phyloP scores from a whole-genome alignment of 2,888 invertebrate species.

The Coecobrya sp. region DNA sequence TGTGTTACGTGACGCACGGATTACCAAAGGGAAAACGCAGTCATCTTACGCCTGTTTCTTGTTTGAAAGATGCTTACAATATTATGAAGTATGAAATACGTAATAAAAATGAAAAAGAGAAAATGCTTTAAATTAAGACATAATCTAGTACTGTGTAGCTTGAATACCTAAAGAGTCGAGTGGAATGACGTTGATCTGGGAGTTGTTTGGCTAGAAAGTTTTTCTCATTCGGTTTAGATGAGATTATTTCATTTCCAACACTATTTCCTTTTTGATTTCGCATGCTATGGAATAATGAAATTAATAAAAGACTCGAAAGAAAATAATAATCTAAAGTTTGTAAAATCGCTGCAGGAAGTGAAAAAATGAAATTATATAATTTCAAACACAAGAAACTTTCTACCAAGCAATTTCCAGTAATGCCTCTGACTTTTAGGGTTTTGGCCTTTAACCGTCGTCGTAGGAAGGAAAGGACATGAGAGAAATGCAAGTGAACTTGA shows the following conservation, averaged over 20 bases:
- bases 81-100: constrained; percentile 10
- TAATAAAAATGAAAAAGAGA: constrained; percentile 23
- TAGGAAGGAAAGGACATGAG: neutral
- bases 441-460: neutral
- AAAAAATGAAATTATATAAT: constrained; percentile 11
- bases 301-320: constrained; percentile 19
- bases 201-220: neutral
- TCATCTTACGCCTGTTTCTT: constrained; percentile 1
- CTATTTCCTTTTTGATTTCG: constrained; percentile 24
- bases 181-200: neutral
- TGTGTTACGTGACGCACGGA: constrained; percentile 31
- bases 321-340: neutral
- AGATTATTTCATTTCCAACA: constrained; percentile 39
- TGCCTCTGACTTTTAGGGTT: constrained; percentile 4
- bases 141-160: neutral
- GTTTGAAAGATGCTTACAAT: constrained; percentile 3
- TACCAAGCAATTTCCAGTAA: neutral
- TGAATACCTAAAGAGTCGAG: too few species aligned
- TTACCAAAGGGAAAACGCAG: constrained; percentile 12
- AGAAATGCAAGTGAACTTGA: constrained; percentile 29
- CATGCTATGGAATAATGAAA: constrained; percentile 34
- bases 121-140: constrained; percentile 17
- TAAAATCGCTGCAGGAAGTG: neutral
- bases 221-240: neutral
- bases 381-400: constrained; percentile 19